Base-by-base conservation (phyloP, 92 coral and sea anemone genomes). In the Nematostella vectensis region DNA sequence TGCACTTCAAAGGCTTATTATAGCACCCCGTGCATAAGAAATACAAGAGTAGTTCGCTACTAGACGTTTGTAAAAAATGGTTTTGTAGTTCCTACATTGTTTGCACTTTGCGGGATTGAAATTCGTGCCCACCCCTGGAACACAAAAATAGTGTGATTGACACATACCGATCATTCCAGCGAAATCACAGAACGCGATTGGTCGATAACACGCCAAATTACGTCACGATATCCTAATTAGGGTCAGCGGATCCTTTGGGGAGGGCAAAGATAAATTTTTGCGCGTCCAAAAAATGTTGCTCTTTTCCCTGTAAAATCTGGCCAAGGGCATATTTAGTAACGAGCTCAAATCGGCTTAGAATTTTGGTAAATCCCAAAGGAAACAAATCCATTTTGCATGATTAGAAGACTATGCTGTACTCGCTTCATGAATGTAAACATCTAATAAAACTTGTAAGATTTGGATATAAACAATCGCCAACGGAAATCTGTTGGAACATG, bases 71-170 rank as follows among this genome's bases (percentile, higher is more conserved):
- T 4, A 45, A 45, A 45, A 19, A 10, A 9, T 11, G 51, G 4
- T 45, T 54, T 55, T 55, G 62, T 54, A 24, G 40, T 66, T 54
- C 45, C n/a, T n/a, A 31, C 42, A 70, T 66, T 82, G 89, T 73
- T 79, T 73, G 85, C 65, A 47, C 42, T 72, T 75, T 67, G 79
- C 61, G 53, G 52, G 57, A 50, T 66, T 58, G 80, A 42, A 73
- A 50, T 48, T 70, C 69, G 61, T 49, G 59, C 50, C 88, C 83
- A 63, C 78, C 87, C 76, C 75, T 70, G 30, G 42, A 63, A 76
- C 83, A 81, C 56, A 47, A 70, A 71, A 77, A 67, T 76, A 74
- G 79, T 70, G 61, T 79, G 80, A 85, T 81, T 85, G 95, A 77
- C 95, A 81, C 95, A 85, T 85, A 70, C 72, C 69, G 58, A 52